Evolutionary conservation across 1,140 invertebrate species (phyloP).

Genomic region (Drosophila bifasciata): DNA sequence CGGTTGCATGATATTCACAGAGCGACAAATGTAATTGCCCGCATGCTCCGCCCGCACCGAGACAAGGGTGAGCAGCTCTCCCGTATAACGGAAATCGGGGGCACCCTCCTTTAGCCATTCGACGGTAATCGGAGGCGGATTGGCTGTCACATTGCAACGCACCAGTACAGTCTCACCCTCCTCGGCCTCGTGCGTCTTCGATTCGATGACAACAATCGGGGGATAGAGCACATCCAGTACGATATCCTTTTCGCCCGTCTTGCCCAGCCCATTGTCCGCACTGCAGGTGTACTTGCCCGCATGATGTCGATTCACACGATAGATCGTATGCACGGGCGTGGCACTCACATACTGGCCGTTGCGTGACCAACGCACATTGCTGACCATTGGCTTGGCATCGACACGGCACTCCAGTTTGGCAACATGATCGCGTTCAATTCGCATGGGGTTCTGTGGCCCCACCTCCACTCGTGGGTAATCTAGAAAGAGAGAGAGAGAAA

Average conservation of each 20-base stretch:
- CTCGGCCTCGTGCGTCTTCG: slow-evolving; percentile 90
- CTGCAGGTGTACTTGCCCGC: slow-evolving; percentile 93
- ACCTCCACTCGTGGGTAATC: slow-evolving; percentile 95
- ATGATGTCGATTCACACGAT: slow-evolving; percentile 91
- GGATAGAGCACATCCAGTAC: slow-evolving; percentile 93
- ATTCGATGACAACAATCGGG: slow-evolving; percentile 91
- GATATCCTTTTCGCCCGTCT: slow-evolving; percentile 91
- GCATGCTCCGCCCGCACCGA: slow-evolving; percentile 92
- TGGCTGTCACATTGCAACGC: slow-evolving; percentile 94
- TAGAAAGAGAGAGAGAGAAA: slow-evolving; percentile 84
- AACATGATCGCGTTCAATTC: slow-evolving; percentile 92
- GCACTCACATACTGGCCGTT: slow-evolving; percentile 92
- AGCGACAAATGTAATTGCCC: slow-evolving; percentile 94
- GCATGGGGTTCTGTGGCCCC: slow-evolving; percentile 94
- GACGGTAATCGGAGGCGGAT: slow-evolving; percentile 90
- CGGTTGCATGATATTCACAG: slow-evolving; percentile 91
- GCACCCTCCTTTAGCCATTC: slow-evolving; percentile 95
- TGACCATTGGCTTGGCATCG: slow-evolving; percentile 94
- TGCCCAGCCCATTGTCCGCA: slow-evolving; percentile 93
- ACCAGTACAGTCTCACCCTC: slow-evolving; percentile 93
- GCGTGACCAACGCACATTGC: slow-evolving; percentile 91
- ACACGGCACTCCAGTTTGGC: slow-evolving; percentile 93
- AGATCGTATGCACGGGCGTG: slow-evolving; percentile 90
- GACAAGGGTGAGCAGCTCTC: slow-evolving; percentile 89
- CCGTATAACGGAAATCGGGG: slow-evolving; percentile 91